A percentile compares a stretch with the other conserved stretches of the same genome.
These are phyloP conservation scores for Sminthurides bifidus DNA, from an alignment of 1,140 invertebrate species.

Conservation along the genomic window DNA sequence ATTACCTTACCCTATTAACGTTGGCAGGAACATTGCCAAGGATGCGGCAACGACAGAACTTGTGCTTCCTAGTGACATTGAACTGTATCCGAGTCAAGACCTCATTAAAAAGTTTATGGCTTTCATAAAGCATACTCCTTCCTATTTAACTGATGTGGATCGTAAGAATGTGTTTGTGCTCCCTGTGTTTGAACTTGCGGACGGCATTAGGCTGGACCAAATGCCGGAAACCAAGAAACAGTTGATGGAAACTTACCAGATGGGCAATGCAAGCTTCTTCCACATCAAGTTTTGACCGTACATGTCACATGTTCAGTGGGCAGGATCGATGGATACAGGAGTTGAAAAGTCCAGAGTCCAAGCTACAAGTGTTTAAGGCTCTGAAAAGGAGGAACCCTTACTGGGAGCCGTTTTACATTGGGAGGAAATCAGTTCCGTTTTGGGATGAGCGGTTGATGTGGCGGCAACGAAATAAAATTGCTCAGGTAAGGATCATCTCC, in stretches of 20 bases:
- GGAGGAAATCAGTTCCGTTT: background rate
- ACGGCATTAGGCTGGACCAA: too few species aligned
- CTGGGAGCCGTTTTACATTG: background rate
- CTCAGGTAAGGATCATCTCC: too few species aligned
- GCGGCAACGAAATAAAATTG: background rate
- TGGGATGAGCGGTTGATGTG: background rate
- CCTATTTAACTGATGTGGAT: slow-evolving; percentile 8
- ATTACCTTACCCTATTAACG: slow-evolving; percentile 5
- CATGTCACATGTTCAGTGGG: slow-evolving; percentile 38
- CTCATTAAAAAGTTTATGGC: slow-evolving; percentile 13
- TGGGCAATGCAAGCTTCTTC: too few species aligned
- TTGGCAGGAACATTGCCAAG: slow-evolving; percentile 34
- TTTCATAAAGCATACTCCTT: background rate
- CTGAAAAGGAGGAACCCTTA: background rate
- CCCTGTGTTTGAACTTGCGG: slow-evolving; percentile 38
- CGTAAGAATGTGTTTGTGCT: slow-evolving; percentile 35
- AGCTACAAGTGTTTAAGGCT: background rate
- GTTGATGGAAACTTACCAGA: too few species aligned
- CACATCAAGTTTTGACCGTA: too few species aligned
- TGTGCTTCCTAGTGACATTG: slow-evolving; percentile 38
- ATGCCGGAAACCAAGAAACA: too few species aligned
- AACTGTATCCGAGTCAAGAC: slow-evolving; percentile 33
- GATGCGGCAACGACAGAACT: slow-evolving; percentile 36
- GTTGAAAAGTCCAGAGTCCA: background rate
- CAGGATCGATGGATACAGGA: slow-evolving; percentile 29